Base-by-base conservation (phyloP, 2,797 vertebrate genomes). In the Pangasius macronema region DNA sequence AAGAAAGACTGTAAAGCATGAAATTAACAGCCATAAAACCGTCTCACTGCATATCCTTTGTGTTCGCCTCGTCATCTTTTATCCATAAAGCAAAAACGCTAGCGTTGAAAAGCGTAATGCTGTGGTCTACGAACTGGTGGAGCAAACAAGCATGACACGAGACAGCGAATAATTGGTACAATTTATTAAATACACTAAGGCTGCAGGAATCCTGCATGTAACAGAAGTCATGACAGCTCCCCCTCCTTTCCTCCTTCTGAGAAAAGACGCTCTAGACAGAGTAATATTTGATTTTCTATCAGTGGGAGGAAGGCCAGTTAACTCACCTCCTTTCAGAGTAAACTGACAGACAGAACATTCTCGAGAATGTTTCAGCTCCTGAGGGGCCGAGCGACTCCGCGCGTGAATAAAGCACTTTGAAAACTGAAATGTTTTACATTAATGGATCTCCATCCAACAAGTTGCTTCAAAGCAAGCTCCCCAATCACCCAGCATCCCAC, bases 361-460 rank as follows among this genome's bases (percentile, higher is more conserved):
- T 87, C 76, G 86, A 91, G 92, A 93, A 93, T 93, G 93, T 92
- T 91, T 91, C 92, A 93, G 95, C 92, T 94, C 95, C 94, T 92
- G 93, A 88, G 92, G 93, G 92, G 80, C 81, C 86, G 88, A 27
- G 87, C 92, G 91, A 93, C 94, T 94, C 90, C 6, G 73, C 92
- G 92, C 93, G 90, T 94, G 94, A 96, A 95, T 95, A 95, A 96
- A 90, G 94, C 91, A 90, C 93, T 94, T 95, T 96, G 95, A 95
- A 96, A 95, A 94, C 90, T 85, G 86, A 93, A 91, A 94, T 94
- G 94, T 96, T 95, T 95, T 95, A 96, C 95, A 96, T 96, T 95
- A 96, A 96, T 95, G 91, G 95, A 95, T 93, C 93, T 93, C 83
- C 92, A 92, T 95, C 95, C 95, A 94, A 96, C 95, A 94, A 95